Percentiles rank a stretch among this genome's conserved stretches.
Evolutionary conservation across 2,888 invertebrate genomes (phyloP).

Genomic region (Aphodius granarius): DNA sequence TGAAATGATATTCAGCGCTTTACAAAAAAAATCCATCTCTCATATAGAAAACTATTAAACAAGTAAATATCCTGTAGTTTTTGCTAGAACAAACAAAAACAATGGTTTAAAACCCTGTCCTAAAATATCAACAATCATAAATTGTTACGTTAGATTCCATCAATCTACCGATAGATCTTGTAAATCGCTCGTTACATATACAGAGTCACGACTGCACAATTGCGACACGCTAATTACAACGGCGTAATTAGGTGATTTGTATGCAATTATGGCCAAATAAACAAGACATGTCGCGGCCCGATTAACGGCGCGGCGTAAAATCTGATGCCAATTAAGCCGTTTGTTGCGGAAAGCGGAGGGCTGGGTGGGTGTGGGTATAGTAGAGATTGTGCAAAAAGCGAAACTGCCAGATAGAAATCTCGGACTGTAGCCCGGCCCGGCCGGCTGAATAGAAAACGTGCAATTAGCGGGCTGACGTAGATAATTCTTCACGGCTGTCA

Average conservation of each 20-base stretch:
- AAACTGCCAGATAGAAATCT: neutral
- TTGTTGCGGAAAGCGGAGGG: neutral
- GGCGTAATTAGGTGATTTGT: constrained; percentile 11
- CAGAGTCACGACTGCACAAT: neutral
- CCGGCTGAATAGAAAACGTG: neutral
- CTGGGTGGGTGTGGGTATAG: neutral
- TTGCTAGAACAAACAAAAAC: too few relatives aligned
- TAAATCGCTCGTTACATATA: neutral
- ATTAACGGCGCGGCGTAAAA: constrained; percentile 3
- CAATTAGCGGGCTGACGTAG: constrained; percentile 5
- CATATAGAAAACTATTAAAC: too few relatives aligned
- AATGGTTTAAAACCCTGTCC: too few relatives aligned
- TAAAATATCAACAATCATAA: neutral
- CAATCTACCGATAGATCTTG: neutral
- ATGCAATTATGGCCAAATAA: constrained; percentile 13
- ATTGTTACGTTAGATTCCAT: neutral
- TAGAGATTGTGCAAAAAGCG: neutral
- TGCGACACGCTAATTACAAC: constrained; percentile 7
- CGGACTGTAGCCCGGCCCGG: neutral
- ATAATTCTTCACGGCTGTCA: constrained; percentile 6
- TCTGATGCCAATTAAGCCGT: constrained; percentile 6
- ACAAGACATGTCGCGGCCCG: neutral
- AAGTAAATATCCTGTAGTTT: too few relatives aligned
- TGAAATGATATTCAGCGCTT: too few relatives aligned
- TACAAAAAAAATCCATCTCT: too few relatives aligned